Conservation (phyloP, 2,113 vertebrate genomes). For the Pseudorhombus dupliciocellatus region DNA sequence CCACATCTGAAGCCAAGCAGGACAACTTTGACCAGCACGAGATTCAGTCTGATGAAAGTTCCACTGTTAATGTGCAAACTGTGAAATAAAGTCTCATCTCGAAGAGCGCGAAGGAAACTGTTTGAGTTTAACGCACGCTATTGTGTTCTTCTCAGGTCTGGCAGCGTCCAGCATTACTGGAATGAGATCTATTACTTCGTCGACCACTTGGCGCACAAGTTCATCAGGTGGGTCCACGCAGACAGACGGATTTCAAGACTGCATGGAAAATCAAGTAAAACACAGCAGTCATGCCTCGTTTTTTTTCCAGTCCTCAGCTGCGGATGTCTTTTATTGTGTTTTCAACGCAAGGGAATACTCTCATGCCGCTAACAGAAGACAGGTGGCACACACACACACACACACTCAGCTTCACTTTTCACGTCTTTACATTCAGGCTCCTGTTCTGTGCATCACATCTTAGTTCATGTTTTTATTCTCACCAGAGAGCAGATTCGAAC, state of each 20-base stretch:
- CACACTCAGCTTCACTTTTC: neutral
- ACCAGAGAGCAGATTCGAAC: conserved; percentile 92
- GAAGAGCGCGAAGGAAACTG: no score
- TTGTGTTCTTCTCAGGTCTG: conserved; percentile 83
- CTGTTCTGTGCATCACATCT: neutral
- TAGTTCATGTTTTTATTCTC: neutral
- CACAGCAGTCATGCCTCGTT: neutral
- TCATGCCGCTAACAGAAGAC: conserved; percentile 96
- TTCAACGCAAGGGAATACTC: conserved; percentile 88
- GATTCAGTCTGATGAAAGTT: no score
- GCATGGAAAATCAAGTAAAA: neutral
- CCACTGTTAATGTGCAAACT: no score
- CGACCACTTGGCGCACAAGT: conserved; percentile 93
- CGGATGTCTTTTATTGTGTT: conserved; percentile 99
- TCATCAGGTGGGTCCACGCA: conserved; percentile 86
- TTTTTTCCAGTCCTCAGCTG: conserved; percentile 88
- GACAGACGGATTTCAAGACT: neutral
- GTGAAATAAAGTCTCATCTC: no score
- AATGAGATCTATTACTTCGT: conserved; percentile 98
- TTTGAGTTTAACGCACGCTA: no score
- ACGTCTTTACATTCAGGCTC: neutral
- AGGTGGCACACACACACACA: conserved; percentile 79
- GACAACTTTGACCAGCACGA: no score
- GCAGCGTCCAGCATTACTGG: conserved; percentile 96
- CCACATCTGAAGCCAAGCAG: no score